phyloP scores from a whole-genome alignment of 2,797 vertebrate species.

The Pelodytes ibericus region DNA sequence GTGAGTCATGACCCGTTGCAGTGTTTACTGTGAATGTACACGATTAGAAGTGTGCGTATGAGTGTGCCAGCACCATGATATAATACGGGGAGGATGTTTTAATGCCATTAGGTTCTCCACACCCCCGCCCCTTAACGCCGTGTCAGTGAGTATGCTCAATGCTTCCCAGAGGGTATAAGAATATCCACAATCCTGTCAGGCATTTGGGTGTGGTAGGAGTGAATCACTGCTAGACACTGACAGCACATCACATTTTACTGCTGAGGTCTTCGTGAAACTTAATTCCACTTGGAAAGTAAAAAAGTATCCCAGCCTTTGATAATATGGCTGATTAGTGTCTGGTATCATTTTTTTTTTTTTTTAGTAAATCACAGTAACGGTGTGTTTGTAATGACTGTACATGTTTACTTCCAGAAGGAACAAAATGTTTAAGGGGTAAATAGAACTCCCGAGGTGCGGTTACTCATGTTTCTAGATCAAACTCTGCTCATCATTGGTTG shows the following conservation, averaged over 20 bases:
- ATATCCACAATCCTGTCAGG: neutral
- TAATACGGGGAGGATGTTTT: conserved; percentile 14
- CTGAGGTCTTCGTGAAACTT: too few species aligned
- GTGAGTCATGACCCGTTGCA: neutral
- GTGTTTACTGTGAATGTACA: neutral
- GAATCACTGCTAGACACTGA: neutral
- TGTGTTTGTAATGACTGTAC: too few species aligned
- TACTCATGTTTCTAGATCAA: too few species aligned
- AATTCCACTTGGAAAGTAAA: too few species aligned
- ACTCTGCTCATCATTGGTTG: too few species aligned
- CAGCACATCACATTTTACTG: neutral
- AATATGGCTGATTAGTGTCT: too few species aligned
- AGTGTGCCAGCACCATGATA: neutral
- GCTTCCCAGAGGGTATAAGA: conserved; percentile 35
- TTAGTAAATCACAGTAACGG: too few species aligned
- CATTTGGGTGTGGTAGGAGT: conserved; percentile 20
- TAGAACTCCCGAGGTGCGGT: too few species aligned
- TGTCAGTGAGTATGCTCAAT: conserved; percentile 20
- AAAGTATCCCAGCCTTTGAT: too few species aligned
- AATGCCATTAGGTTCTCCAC: conserved; percentile 7
- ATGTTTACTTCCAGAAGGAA: too few species aligned
- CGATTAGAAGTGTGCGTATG: neutral
- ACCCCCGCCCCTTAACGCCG: conserved; percentile 23
- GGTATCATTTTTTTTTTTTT: too few species aligned
- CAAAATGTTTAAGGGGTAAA: too few species aligned